Evolutionary conservation across 1,140 invertebrate species (phyloP).

Genomic region (Drosophila bocki): DNA sequence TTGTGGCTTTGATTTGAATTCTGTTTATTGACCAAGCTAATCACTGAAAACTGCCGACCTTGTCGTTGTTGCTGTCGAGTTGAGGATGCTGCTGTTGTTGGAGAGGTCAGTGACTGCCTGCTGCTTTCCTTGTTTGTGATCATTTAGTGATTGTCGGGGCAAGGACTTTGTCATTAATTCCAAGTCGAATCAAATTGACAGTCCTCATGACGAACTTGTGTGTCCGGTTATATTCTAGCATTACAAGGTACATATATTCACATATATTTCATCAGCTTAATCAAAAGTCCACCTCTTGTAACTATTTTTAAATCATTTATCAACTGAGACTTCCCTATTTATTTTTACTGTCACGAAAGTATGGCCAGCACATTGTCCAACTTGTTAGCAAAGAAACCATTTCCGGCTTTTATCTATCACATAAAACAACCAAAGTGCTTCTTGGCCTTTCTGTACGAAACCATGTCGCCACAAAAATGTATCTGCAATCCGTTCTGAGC

Average conservation of each 20-base stretch:
- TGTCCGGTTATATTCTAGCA: not conserved
- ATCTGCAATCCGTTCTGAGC: conserved; percentile 19
- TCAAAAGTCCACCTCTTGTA: too few relatives aligned
- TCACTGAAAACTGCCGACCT: conserved; percentile 27
- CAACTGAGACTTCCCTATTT: not conserved
- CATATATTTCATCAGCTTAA: not conserved
- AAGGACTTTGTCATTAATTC: not conserved
- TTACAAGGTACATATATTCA: not conserved
- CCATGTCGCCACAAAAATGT: conserved; percentile 22
- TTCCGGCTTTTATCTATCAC: conserved; percentile 7
- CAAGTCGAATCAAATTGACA: not conserved
- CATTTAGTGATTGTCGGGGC: conserved; percentile 25
- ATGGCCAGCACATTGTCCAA: not conserved
- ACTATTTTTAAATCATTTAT: not conserved
- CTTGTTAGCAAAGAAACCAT: conserved; percentile 5
- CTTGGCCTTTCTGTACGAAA: not conserved
- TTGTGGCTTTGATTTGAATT: conserved; percentile 45
- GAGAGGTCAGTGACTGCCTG: not conserved
- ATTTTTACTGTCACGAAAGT: not conserved
- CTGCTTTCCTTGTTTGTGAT: conserved; percentile 9
- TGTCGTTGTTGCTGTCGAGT: conserved; percentile 2
- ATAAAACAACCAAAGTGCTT: not conserved
- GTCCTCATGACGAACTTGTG: not conserved
- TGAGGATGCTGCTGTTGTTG: not conserved
- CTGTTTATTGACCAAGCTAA: conserved; percentile 68